Percentiles rank a stretch among this genome's conserved stretches.
phyloP scores from a whole-genome alignment of 2,113 vertebrate species.

The Ahaetulla prasina region DNA sequence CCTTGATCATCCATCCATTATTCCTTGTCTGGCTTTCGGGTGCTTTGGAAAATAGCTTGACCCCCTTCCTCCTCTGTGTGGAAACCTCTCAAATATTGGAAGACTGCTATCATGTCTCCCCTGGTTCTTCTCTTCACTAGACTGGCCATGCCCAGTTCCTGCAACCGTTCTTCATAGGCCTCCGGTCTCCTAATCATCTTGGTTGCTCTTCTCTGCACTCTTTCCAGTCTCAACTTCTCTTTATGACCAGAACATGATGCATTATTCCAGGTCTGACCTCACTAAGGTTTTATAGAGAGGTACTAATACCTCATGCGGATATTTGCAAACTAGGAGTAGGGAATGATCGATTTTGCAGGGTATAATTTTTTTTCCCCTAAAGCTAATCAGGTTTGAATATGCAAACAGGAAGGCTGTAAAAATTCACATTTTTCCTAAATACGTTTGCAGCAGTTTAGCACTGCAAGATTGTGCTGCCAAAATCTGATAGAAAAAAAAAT shows the following conservation, averaged over 20 bases:
- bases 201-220: background rate
- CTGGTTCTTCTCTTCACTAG: no score
- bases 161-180: background rate
- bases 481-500: background rate
- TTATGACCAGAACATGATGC: background rate
- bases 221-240: background rate
- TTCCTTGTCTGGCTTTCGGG: no score
- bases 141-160: no score
- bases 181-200: background rate
- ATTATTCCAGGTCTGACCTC: background rate
- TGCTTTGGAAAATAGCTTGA: no score
- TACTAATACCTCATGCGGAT: background rate
- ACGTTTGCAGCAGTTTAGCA: background rate
- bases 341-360: background rate
- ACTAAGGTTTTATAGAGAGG: background rate
- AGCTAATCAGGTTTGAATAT: background rate
- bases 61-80: no score
- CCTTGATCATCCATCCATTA: no score
- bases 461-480: background rate
- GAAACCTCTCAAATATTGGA: no score
- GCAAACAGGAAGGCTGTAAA: background rate
- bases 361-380: background rate
- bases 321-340: background rate
- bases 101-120: no score
- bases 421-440: background rate